Evolutionary conservation across 1,140 invertebrate genomes (phyloP), one percentile per base, ranked within the genome.

Genomic region (Agraylea sexmaculata): DNA sequence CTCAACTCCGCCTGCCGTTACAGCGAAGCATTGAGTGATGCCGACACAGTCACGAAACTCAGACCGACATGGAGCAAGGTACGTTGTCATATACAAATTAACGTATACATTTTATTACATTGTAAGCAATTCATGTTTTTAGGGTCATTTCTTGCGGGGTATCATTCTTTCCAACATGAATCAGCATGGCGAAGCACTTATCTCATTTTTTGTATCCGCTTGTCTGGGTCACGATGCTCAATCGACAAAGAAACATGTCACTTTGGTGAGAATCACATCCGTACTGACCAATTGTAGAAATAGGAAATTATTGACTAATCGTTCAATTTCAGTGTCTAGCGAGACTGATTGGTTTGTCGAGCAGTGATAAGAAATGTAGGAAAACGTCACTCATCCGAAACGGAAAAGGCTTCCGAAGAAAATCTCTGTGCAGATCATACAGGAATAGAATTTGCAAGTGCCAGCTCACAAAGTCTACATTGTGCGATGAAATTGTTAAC

Each of bases 41-140:
- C 81, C 42, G 77, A 81, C 50, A 64, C 68, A 44, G 75, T 77
- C 8, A 65, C 82, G 29, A 66, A 69, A 49, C 55, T 78, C 22
- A 67, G 75, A 42, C 80, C 80, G 21, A 71, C 77, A 42, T 86
- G 81, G 73, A 71, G 76, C 42, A 83, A 83, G 68, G 80, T 81
- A 23, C 19, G 20, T 15, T 27, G 10, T 2, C 10, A 37, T 33
- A 13, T 13, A 17, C 32, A 11, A 11, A 13, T 17, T 16, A 8
- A 13, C 8, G 8, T 10, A 33, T 33, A 8, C 31, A n/a, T 33
- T 8, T n/a, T 17, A n/a, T 8, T 27, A n/a, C 7, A 27, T n/a
- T 7, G 23, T 27, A 27, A 27, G 7, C 7, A 13, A 27, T 37
- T 37, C 37, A 54, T 52, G 50, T 20, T 62, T 57, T 1, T 50